Base-by-base conservation (phyloP, 1,140 invertebrate genomes). In the Pseudomyrmex pallidus region DNA sequence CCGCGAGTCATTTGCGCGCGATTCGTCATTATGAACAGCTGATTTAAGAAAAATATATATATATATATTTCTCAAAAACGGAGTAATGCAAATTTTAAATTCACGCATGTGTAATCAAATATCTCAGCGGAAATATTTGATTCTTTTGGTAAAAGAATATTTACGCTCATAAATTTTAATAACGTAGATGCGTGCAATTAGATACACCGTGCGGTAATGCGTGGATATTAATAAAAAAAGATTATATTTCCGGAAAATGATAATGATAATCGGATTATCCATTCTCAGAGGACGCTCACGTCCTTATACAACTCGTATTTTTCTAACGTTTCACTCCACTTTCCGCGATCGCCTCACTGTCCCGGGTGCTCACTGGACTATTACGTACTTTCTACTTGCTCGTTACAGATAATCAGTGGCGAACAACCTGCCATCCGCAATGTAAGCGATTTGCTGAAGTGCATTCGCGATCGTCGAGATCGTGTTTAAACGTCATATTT, bases 341-440 rank as follows among this genome's bases (percentile, higher is more conserved):
- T 80, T 80, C 44, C 76, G 66, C 44, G 66, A 80, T 80, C 76
- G 66, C 54, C 76, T 80, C 66, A 70, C 66, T 70, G 54, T 77
- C 44, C 72, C 13, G 78, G 52, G 80, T 82, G 80, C 59, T 82
- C 80, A 82, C 80, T 74, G 70, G 72, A 74, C 80, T 82, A 82
- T 82, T 63, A 77, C 80, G 3, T 82, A 82, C 80, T 82, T 82
- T 82, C 80, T 82, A 74, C 61, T 52, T 50, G 72, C 72, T 63
- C 72, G 72, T 73, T 74, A 74, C 72, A 64, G 66, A 80, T 72
- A 80, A 80, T 80, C 66, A 72, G 76, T 72, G 54, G 76, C 66
- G 76, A 72, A 80, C 54, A 80, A 57, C 66, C 54, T 70, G 66
- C 76, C 76, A 80, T 72, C 66, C 54, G 44, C 56, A 25, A 80